Evolutionary conservation across 2,888 invertebrate species (phyloP), one percentile per base, ranked within the genome.

Genomic region (Mimachlamys varia): DNA sequence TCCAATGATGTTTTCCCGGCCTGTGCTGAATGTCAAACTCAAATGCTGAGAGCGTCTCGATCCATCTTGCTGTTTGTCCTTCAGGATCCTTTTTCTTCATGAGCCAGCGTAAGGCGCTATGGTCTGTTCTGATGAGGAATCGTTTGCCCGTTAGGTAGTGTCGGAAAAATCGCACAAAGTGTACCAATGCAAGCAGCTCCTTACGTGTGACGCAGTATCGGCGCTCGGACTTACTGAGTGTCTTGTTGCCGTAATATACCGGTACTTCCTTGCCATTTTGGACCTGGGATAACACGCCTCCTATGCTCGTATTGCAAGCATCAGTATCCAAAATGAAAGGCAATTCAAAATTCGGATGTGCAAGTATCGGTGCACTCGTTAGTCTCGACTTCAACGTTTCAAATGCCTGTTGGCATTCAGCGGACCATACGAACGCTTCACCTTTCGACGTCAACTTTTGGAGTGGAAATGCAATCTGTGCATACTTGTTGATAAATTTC

Each of bases 61-160:
- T 88, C 93, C 93, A 92, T 13, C 91, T 89, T 19, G 93, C 92
- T 12, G 91, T 89, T 90, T 90, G 90, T 10, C 91, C 90, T 87
- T 91, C 91, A 58, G 92, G 91, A 22, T 91, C 76, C 89, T 89
- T 53, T 53, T 53, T 50, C 88, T 89, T 33, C 33, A 62, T 33
- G n/a, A 93, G 89, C 92, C 92, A 91, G 13, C 38, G 38, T 33
- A 92, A 89, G 0, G 92, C 89, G 62, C 90, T 88, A 88, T 92
- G 92, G 53, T 92, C 92, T 3, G 87, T 89, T n/a, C 89, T 44
- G 15, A 90, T 37, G 0, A 88, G 37, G 33, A 90, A 89, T 5
- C 89, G 27, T 27, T 33, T 22, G 0, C 91, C 91, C 50, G 88
- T 91, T 19, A 92, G 88, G 88, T 92, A 91, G 38, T 88, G 90